Evolutionary conservation across 2,888 invertebrate species (phyloP).

Genomic region (Flexamia atlantica): DNA sequence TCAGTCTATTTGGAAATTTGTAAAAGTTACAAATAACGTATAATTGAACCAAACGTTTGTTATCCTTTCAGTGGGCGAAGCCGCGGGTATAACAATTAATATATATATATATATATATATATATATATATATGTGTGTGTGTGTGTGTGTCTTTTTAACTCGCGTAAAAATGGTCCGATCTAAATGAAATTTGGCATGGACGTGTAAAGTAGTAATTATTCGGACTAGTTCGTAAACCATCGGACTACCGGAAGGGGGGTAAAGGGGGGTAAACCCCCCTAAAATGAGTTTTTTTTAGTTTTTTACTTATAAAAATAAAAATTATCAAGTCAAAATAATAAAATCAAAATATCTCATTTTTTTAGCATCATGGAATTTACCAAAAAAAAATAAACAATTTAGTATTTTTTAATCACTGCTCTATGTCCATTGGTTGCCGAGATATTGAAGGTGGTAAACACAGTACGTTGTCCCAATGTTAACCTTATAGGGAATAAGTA

Average conservation of each 20-base stretch:
- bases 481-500: neutral
- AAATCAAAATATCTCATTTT: too few species aligned
- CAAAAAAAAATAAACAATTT: neutral
- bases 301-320: neutral
- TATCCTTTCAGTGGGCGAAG: too few species aligned
- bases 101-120: too few species aligned
- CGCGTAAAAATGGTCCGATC: neutral
- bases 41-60: too few species aligned
- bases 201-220: neutral
- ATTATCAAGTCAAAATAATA: too few species aligned
- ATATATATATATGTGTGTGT: too few species aligned
- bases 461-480: neutral
- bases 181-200: neutral
- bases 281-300: neutral
- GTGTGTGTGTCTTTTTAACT: neutral
- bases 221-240: neutral
- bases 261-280: neutral
- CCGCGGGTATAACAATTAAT: too few species aligned
- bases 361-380: neutral
- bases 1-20: too few species aligned
- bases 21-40: too few species aligned
- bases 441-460: neutral
- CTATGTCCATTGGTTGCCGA: neutral
- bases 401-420: neutral
- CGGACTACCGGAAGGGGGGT: neutral